Conservation (phyloP, 2,888 invertebrate species). For the Dendrolimus houi region DNA sequence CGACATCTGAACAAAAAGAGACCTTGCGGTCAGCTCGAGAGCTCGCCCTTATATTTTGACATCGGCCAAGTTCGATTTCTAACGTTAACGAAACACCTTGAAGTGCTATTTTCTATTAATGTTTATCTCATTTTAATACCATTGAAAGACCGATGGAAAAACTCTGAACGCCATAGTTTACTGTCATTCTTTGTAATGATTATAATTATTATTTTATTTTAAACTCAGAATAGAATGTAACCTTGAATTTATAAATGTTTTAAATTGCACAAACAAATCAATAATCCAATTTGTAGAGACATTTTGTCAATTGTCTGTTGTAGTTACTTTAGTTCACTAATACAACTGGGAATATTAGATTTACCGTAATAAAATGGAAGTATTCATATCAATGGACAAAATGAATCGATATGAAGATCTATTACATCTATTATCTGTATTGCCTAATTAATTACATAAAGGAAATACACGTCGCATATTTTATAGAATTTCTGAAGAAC, state of each 20-base stretch:
- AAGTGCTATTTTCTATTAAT: conserved; percentile 11
- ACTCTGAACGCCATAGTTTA: not conserved
- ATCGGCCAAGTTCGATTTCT: conserved; percentile 53
- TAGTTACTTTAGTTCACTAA: too few species aligned
- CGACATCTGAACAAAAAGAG: conserved; percentile 51
- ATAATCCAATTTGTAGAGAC: not conserved
- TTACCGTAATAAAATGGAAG: too few species aligned
- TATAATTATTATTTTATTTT: not conserved
- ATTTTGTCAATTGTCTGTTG: too few species aligned
- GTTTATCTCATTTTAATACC: conserved; percentile 4
- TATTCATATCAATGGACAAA: too few species aligned
- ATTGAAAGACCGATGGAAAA: conserved; percentile 2
- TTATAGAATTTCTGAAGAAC: too few species aligned
- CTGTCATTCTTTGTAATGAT: too few species aligned
- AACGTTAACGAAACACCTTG: conserved; percentile 40
- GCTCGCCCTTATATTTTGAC: conserved; percentile 55
- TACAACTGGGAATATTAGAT: too few species aligned
- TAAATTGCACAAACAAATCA: not conserved
- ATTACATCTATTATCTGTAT: not conserved
- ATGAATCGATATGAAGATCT: not conserved
- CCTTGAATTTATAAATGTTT: not conserved
- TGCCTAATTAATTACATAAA: not conserved
- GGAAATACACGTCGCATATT: not conserved
- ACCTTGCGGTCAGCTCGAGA: conserved; percentile 50
- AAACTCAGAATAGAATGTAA: not conserved